phyloP scores from a whole-genome alignment of 2,888 invertebrate genomes.

The Ephialtes manifestator region DNA sequence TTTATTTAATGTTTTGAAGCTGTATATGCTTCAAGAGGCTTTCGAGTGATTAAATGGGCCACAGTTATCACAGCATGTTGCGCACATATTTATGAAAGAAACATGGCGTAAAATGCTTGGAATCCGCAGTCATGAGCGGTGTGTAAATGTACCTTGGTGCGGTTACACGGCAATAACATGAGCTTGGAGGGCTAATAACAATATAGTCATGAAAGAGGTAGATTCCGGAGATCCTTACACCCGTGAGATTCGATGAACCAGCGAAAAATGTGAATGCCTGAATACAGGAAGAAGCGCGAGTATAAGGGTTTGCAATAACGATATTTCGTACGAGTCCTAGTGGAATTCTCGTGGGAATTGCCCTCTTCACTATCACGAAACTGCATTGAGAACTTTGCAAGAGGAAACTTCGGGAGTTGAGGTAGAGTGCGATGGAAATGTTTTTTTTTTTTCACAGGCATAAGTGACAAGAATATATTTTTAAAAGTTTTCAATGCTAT shows the following conservation, averaged over 20 bases:
- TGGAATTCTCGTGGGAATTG: conserved; percentile 58
- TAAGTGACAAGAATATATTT: conserved; percentile 50
- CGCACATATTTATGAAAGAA: conserved; percentile 6
- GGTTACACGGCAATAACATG: conserved; percentile 21
- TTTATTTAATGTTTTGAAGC: background rate
- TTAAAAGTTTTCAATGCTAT: conserved; percentile 49
- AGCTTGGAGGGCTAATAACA: conserved; percentile 31
- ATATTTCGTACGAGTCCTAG: conserved; percentile 47
- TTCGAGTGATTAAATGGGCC: conserved; percentile 3
- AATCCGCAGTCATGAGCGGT: background rate
- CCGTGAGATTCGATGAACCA: conserved; percentile 39
- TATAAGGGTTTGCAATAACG: conserved; percentile 49
- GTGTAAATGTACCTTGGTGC: conserved; percentile 5
- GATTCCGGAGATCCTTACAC: conserved; percentile 11
- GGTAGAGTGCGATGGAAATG: conserved; percentile 45
- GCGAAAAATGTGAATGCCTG: conserved; percentile 45
- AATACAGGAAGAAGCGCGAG: conserved; percentile 52
- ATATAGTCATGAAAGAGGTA: conserved; percentile 31
- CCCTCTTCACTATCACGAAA: conserved; percentile 31
- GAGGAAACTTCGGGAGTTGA: conserved; percentile 20
- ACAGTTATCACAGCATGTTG: conserved; percentile 4
- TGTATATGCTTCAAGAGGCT: background rate
- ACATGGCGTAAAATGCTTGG: background rate
- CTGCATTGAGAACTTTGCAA: conserved; percentile 46
- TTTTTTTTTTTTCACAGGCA: conserved; percentile 23